phyloP scores from a whole-genome alignment of 2,888 invertebrate species.

The Syrphus vitripennis region DNA sequence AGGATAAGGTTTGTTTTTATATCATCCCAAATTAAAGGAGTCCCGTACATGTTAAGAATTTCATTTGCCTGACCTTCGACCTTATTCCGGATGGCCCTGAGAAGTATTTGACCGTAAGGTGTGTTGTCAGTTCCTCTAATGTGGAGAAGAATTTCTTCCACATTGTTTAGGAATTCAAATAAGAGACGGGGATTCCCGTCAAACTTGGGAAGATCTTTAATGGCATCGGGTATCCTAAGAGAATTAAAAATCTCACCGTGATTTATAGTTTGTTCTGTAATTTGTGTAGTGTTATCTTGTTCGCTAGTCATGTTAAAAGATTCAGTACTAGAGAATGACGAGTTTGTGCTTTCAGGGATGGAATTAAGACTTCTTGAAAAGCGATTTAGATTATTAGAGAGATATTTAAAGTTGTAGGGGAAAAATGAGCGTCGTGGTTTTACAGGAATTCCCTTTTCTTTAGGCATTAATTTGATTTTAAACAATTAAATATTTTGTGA shows the following conservation, averaged over 20 bases:
- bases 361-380: not conserved
- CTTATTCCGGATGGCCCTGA: slow-evolving; percentile 49
- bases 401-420: not conserved
- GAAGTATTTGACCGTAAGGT: slow-evolving; percentile 42
- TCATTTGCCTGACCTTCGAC: slow-evolving; percentile 31
- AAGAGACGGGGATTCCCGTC: slow-evolving; percentile 30
- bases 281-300: not conserved
- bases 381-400: not conserved
- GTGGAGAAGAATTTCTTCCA: slow-evolving; percentile 43
- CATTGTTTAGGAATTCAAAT: slow-evolving; percentile 35
- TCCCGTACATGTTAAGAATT: slow-evolving; percentile 27
- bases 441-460: no score
- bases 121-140: slow-evolving; percentile 41
- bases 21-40: slow-evolving; percentile 8
- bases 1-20: not conserved
- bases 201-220: slow-evolving; percentile 43
- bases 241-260: slow-evolving; percentile 31
- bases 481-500: no score
- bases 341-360: not conserved
- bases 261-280: not conserved
- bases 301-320: not conserved
- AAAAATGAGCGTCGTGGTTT: no score
- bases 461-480: no score
- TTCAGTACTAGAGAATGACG: not conserved
- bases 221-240: slow-evolving; percentile 36